These are phyloP conservation scores for Acronicta alni DNA, from an alignment of 2,888 invertebrate genomes.

Conservation along the genomic window DNA sequence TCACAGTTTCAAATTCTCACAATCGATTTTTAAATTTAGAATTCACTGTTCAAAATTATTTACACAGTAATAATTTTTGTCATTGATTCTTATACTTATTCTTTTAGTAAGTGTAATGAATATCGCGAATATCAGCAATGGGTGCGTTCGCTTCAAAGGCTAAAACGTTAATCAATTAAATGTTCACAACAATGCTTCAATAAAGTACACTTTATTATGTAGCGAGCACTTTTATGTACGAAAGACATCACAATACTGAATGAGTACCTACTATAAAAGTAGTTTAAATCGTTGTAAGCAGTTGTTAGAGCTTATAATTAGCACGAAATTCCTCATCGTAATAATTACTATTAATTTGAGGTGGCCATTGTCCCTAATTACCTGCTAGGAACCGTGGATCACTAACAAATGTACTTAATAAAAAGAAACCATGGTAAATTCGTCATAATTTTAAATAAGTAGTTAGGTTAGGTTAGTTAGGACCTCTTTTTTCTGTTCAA, in stretches of 20 bases:
- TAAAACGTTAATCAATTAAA: constrained; percentile 19
- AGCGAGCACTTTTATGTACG: neutral
- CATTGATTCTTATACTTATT: too few species aligned
- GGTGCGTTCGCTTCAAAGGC: constrained; percentile 30
- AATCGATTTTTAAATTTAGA: constrained; percentile 5
- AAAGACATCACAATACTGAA: constrained; percentile 10
- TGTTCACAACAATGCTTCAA: constrained; percentile 5
- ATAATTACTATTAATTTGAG: constrained; percentile 32
- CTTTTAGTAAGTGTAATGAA: neutral
- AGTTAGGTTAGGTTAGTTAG: neutral
- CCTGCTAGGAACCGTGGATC: constrained; percentile 5
- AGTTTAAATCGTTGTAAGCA: constrained; percentile 16
- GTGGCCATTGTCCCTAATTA: constrained; percentile 14
- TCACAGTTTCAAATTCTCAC: neutral
- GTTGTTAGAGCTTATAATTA: constrained; percentile 19
- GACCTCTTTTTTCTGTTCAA: neutral
- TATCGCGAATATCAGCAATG: constrained; percentile 10
- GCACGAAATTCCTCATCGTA: constrained; percentile 12
- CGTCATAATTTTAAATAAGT: neutral
- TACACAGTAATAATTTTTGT: too few species aligned
- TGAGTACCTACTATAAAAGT: constrained; percentile 9
- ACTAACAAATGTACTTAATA: neutral
- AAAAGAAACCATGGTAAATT: constrained; percentile 6
- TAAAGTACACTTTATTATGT: neutral
- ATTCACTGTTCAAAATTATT: too few species aligned